A percentile compares a stretch with the other conserved stretches of the same genome.
phyloP scores from a whole-genome alignment of 2,113 vertebrate genomes.

The Pelvicachromis taeniatus region DNA sequence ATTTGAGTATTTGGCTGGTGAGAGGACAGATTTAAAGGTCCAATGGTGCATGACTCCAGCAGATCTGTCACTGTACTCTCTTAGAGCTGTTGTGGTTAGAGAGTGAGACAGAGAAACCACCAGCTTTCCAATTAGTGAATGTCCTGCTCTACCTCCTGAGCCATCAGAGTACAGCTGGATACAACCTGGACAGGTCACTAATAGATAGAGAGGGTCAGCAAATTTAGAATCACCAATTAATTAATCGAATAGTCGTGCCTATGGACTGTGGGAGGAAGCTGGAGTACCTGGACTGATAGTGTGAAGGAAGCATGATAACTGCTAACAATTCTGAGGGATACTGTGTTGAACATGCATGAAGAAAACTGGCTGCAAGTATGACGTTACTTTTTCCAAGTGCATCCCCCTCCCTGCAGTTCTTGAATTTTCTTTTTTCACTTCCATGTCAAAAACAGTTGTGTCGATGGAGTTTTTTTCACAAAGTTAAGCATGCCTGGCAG shows the following conservation, averaged over 20 bases:
- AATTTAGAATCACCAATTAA: neutral
- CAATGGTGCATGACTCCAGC: neutral
- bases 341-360: neutral
- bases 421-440: neutral
- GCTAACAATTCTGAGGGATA: neutral
- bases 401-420: neutral
- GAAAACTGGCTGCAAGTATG: neutral
- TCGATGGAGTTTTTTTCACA: neutral
- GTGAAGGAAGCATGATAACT: neutral
- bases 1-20: neutral
- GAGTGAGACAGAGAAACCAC: neutral
- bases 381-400: neutral
- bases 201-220: neutral
- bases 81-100: neutral
- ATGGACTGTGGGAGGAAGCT: neutral
- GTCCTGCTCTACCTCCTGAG: neutral
- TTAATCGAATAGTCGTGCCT: neutral
- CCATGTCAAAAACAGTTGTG: neutral
- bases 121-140: neutral
- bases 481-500: constrained; percentile 12
- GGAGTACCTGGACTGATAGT: neutral
- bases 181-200: neutral
- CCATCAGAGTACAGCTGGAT: neutral
- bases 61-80: neutral
- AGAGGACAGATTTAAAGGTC: neutral